A percentile compares a stretch with the other conserved stretches of the same genome.
Evolutionary conservation across 2,888 invertebrate genomes (phyloP).

Genomic region (Melinopterus prodromus): DNA sequence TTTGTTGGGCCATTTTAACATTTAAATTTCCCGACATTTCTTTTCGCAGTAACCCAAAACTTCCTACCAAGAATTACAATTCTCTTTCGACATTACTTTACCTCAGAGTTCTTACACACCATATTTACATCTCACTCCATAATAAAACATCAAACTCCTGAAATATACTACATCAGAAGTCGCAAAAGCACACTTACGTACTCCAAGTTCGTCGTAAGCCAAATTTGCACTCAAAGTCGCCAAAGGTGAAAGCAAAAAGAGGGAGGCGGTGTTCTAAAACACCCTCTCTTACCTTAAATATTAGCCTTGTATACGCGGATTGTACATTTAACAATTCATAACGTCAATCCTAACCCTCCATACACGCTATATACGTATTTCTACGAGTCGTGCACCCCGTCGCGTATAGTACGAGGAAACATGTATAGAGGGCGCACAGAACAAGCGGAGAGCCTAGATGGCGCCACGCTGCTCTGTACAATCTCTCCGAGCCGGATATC

Average conservation of each 20-base stretch:
- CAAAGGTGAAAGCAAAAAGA: background rate
- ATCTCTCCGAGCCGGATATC: conserved; percentile 16
- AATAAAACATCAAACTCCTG: too few species aligned
- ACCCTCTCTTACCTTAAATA: background rate
- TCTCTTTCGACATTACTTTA: too few species aligned
- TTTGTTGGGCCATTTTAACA: too few species aligned
- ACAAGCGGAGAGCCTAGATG: background rate
- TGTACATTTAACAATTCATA: background rate
- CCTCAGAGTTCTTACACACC: too few species aligned
- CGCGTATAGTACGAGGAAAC: background rate
- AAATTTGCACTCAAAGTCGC: background rate
- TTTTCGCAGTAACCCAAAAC: too few species aligned
- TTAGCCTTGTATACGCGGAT: background rate
- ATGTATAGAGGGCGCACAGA: background rate
- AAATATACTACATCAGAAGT: background rate
- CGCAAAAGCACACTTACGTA: background rate
- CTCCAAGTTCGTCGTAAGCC: background rate
- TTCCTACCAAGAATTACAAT: too few species aligned
- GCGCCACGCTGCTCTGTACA: background rate
- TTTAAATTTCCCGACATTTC: too few species aligned
- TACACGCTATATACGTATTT: background rate
- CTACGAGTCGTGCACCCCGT: background rate
- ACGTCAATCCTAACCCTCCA: background rate
- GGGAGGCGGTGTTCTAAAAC: background rate
- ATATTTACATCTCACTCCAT: too few species aligned